Evolutionary conservation across 1,140 invertebrate species (phyloP).

Genomic region (Drosophila auraria): DNA sequence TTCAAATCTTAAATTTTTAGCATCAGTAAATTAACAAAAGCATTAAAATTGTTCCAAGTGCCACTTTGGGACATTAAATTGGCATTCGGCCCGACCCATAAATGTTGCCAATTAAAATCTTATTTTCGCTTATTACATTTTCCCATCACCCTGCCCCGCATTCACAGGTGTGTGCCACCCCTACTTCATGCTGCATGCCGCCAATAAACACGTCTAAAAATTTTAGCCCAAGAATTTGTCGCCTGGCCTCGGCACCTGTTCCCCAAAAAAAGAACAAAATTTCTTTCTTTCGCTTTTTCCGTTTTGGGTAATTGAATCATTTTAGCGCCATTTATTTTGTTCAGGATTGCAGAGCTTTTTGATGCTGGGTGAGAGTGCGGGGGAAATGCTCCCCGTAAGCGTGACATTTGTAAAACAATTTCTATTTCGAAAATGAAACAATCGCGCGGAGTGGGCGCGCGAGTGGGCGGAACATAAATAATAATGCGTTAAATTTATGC

Average conservation of each 20-base stretch:
- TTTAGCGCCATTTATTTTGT: constrained; percentile 82
- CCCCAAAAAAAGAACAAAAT: constrained; percentile 25
- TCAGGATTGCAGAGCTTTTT: constrained; percentile 37
- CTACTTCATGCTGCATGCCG: constrained; percentile 10
- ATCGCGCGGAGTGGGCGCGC: constrained; percentile 6
- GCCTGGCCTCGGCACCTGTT: constrained; percentile 70
- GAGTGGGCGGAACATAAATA: constrained; percentile 68
- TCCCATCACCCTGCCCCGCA: not conserved
- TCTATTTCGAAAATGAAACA: constrained; percentile 79
- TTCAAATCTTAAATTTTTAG: no score
- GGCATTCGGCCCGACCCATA: constrained; percentile 64
- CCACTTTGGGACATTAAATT: constrained; percentile 56
- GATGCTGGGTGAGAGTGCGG: not conserved
- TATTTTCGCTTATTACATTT: constrained; percentile 82
- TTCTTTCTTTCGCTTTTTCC: constrained; percentile 29
- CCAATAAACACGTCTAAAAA: constrained; percentile 80
- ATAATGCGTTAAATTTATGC: constrained; percentile 84
- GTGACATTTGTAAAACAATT: constrained; percentile 83
- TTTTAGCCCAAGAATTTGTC: constrained; percentile 69
- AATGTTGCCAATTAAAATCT: constrained; percentile 79
- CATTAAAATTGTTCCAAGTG: not conserved
- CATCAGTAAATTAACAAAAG: not conserved
- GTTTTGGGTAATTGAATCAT: constrained; percentile 78
- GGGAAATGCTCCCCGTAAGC: constrained; percentile 18
- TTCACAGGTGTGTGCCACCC: constrained; percentile 55